These are phyloP conservation scores for Deilephila porcellus DNA, from an alignment of 2,888 invertebrate species.

Conservation along the genomic window DNA sequence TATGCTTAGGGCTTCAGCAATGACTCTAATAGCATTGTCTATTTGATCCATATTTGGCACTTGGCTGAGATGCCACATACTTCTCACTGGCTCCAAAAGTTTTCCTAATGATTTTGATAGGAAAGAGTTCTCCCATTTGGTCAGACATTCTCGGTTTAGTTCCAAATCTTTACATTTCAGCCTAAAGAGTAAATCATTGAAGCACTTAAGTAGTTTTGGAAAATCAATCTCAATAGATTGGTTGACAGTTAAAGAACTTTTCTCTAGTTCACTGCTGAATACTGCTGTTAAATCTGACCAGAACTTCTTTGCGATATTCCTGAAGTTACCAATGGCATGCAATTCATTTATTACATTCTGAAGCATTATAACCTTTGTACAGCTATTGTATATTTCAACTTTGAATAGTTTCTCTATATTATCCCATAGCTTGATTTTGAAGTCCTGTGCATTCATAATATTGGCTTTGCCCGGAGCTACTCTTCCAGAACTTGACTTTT, in stretches of 20 bases:
- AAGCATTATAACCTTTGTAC: constrained; percentile 87
- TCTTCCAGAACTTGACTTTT: constrained; percentile 71
- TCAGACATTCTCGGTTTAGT: constrained; percentile 85
- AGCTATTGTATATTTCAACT: constrained; percentile 88
- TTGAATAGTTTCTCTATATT: constrained; percentile 95
- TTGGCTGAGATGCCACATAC: constrained; percentile 89
- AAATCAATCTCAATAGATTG: constrained; percentile 95
- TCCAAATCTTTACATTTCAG: constrained; percentile 86
- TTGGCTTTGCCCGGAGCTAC: constrained; percentile 81
- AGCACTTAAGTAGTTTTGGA: constrained; percentile 92
- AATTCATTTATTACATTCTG: constrained; percentile 80
- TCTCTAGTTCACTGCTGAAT: constrained; percentile 81
- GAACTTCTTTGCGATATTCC: constrained; percentile 81
- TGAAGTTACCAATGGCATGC: constrained; percentile 80
- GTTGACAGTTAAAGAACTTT: constrained; percentile 85
- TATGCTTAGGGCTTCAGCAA: constrained; percentile 92
- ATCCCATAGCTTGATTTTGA: constrained; percentile 90
- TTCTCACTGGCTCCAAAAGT: constrained; percentile 92
- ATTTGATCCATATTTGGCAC: constrained; percentile 91
- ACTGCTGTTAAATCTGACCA: constrained; percentile 83
- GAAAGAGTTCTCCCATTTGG: constrained; percentile 93
- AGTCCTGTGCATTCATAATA: constrained; percentile 82
- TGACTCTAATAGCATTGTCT: constrained; percentile 88
- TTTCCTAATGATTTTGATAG: constrained; percentile 92
- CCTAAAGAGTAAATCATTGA: constrained; percentile 89